Evolutionary conservation across 2,888 invertebrate species (phyloP).

Genomic region (Bembecia ichneumoniformis): DNA sequence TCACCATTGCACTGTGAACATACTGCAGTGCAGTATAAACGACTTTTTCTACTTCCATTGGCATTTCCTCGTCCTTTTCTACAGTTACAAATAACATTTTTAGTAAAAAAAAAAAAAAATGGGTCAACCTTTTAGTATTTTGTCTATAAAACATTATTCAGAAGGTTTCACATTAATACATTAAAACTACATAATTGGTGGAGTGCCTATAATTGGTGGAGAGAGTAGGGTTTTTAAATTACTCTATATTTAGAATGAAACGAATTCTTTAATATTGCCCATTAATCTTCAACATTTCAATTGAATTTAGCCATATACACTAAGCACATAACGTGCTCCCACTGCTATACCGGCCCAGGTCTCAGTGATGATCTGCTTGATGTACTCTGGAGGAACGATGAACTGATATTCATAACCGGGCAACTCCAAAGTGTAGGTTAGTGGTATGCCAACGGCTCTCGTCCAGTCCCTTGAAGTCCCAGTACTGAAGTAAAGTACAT

Average conservation of each 20-base stretch:
- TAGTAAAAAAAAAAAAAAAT: no score
- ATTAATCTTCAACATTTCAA: neutral
- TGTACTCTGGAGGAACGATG: constrained; percentile 67
- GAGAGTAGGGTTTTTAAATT: no score
- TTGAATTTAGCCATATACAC: neutral
- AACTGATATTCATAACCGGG: constrained; percentile 74
- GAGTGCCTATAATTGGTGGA: no score
- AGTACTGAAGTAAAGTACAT: constrained; percentile 70
- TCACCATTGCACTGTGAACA: no score
- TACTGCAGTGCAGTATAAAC: no score
- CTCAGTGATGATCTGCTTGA: constrained; percentile 71
- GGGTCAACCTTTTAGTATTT: no score
- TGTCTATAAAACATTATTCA: no score
- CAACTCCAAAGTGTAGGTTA: constrained; percentile 78
- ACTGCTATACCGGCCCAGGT: constrained; percentile 73
- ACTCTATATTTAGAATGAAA: neutral
- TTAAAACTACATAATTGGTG: no score
- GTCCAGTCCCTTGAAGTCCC: constrained; percentile 82
- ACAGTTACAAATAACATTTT: no score
- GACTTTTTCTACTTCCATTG: no score
- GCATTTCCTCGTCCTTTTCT: no score
- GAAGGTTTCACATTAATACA: no score
- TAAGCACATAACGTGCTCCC: constrained; percentile 40
- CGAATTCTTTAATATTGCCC: neutral
- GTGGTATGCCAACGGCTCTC: constrained; percentile 67